phyloP scores from a whole-genome alignment of 2,797 vertebrate species.

The Hylomyscus alleni region DNA sequence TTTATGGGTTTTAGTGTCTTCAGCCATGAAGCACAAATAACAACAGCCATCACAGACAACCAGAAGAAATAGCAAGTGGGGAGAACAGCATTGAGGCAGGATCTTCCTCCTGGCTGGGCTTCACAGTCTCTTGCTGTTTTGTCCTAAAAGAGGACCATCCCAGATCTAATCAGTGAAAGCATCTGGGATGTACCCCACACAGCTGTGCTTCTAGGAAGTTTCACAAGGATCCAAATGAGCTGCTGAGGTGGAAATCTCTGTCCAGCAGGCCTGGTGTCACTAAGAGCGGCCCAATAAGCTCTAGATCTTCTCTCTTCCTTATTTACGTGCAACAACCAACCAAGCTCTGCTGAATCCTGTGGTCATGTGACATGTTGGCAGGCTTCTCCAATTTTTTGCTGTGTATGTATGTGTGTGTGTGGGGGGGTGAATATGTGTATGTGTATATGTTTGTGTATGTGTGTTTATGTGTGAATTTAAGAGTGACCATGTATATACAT shows the following conservation, averaged over 20 bases:
- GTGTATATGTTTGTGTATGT: neutral
- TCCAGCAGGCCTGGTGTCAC: neutral
- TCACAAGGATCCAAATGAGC: neutral
- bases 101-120: neutral
- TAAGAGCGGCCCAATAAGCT: neutral
- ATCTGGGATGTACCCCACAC: neutral
- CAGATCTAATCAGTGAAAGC: neutral
- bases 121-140: neutral
- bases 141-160: constrained; percentile 7
- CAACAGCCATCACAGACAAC: neutral
- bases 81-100: neutral
- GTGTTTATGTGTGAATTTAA: too few relatives aligned
- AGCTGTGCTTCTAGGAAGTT: neutral
- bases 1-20: neutral
- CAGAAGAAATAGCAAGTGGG: neutral
- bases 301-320: neutral
- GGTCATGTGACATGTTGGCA: neutral
- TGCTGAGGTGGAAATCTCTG: neutral
- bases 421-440: neutral
- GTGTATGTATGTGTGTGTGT: too few relatives aligned
- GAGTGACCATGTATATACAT: neutral
- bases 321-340: neutral
- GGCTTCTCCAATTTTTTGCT: neutral
- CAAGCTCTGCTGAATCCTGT: neutral
- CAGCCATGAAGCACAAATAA: neutral